These are phyloP conservation scores for Syrista parreyssii DNA, from an alignment of 2,888 invertebrate genomes.

Conservation along the genomic window DNA sequence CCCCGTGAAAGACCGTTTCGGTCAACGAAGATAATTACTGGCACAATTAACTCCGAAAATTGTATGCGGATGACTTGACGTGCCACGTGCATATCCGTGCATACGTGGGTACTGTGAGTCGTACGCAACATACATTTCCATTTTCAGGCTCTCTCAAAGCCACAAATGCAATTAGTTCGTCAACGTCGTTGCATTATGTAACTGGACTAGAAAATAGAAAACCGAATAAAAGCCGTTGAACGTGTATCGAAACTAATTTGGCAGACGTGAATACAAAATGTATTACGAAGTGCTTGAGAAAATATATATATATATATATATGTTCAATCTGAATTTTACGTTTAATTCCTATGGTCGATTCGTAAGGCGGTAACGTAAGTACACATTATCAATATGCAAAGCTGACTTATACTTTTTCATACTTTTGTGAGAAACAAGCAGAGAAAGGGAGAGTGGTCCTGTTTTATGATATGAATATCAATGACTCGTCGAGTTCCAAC, in stretches of 20 bases:
- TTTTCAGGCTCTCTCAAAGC: slow-evolving; percentile 19
- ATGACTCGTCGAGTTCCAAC: neutral
- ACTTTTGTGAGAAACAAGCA: neutral
- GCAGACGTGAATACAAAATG: too few species aligned
- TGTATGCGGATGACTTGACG: slow-evolving; percentile 8
- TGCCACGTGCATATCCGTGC: neutral
- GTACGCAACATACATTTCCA: slow-evolving; percentile 10
- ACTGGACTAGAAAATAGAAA: too few species aligned
- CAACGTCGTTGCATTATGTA: too few species aligned
- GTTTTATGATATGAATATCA: slow-evolving; percentile 11
- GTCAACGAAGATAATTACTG: slow-evolving; percentile 25
- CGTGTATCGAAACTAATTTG: too few species aligned
- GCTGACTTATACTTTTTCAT: neutral
- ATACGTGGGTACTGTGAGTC: too few species aligned
- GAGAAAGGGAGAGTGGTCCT: neutral
- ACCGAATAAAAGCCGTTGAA: too few species aligned
- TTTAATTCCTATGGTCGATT: neutral
- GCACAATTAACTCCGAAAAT: slow-evolving; percentile 28
- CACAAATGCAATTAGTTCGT: slow-evolving; percentile 28
- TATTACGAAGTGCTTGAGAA: too few species aligned
- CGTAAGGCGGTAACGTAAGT: neutral
- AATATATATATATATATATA: too few species aligned
- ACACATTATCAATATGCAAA: neutral
- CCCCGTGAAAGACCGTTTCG: too few species aligned
- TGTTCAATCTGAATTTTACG: too few species aligned